Base-by-base conservation (phyloP, 92 coral and sea anemone species). In the Pocillopora meandrina region DNA sequence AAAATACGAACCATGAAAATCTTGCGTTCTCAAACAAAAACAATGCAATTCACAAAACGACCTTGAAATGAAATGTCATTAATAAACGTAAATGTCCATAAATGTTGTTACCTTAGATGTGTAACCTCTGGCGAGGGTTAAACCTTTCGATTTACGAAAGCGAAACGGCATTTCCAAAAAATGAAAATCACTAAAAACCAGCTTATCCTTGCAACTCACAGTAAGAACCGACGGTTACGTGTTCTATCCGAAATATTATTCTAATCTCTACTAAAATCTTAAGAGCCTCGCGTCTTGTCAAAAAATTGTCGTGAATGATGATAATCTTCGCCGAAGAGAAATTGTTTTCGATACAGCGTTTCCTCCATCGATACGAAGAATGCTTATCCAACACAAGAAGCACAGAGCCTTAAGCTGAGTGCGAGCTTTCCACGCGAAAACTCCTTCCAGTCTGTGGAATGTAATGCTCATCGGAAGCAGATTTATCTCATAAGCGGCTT, bases 81-180 rank as follows among this genome's bases (percentile, higher is more conserved):
- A 35, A 70, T 9, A 42, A 70, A 55, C 15, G 42, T 70, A 14
- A 1, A 16, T 42, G 8, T 42, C 4, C 8, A 7, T 42, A 13
- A 6, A 3, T 34, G 65, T 56, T 71, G 15, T 63, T 80, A 84
- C 81, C 87, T 85, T 64, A 58, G 66, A 85, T 69, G 82, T 34
- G 72, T 78, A 66, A 17, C 85, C 35, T 56, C 82, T 74, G 19
- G 31, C n/a, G 36, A 87, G 63, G 23, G 61, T 74, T 26, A 74
- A 79, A 9, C 87, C 87, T 47, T 89, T 91, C 26, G 92, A 91
- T 67, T 81, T 86, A 4, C 90, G 72, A 75, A 89, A 89, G 36
- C 74, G 68, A 47, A 91, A 85, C 21, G 95, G 95, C 92, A 91
- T 91, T 72, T 81, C 62, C 5, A 56, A 36, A 73, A 60, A 18